A percentile compares a stretch with the other conserved stretches of the same genome.
Evolutionary conservation across 2,797 vertebrate genomes (phyloP).

Genomic region (Lateolabrax maculatus): DNA sequence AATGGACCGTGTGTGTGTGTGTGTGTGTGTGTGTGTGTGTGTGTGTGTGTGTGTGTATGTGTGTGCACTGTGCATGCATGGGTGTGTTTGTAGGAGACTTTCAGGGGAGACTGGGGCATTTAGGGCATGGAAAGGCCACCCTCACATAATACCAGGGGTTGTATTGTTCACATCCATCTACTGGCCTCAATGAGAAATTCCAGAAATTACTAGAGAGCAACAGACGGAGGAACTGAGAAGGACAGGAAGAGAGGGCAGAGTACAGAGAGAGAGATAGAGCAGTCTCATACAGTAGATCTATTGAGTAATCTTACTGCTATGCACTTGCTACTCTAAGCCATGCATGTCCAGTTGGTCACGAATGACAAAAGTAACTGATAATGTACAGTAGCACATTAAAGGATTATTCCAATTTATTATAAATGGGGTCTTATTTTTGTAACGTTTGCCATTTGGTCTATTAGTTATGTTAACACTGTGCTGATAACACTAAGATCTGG

Average conservation of each 20-base stretch:
- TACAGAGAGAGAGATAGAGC: not conserved
- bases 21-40: slow-evolving; percentile 12
- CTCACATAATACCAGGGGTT: slow-evolving; percentile 41
- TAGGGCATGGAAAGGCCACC: slow-evolving; percentile 32
- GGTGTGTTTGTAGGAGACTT: slow-evolving; percentile 13
- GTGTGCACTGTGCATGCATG: not conserved
- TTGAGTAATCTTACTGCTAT: not conserved
- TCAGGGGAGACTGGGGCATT: not conserved
- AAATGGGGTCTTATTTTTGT: not conserved
- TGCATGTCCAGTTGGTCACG: not conserved
- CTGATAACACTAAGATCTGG: not conserved
- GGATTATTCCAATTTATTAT: not conserved
- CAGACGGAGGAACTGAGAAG: slow-evolving; percentile 42
- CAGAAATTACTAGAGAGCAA: slow-evolving; percentile 58
- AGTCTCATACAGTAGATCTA: not conserved
- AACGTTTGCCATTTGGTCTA: not conserved
- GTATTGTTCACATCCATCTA: slow-evolving; percentile 58
- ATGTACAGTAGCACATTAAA: not conserved
- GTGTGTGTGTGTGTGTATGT: slow-evolving; percentile 3
- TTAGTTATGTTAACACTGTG: too few relatives aligned
- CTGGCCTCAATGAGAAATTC: slow-evolving; percentile 57
- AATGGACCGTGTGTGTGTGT: slow-evolving; percentile 8
- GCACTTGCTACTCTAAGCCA: not conserved
- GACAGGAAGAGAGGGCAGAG: slow-evolving; percentile 29
- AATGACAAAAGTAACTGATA: not conserved